Evolutionary conservation across 2,888 invertebrate genomes (phyloP), one percentile per base, ranked within the genome.

Genomic region (Metacarcinus magister): DNA sequence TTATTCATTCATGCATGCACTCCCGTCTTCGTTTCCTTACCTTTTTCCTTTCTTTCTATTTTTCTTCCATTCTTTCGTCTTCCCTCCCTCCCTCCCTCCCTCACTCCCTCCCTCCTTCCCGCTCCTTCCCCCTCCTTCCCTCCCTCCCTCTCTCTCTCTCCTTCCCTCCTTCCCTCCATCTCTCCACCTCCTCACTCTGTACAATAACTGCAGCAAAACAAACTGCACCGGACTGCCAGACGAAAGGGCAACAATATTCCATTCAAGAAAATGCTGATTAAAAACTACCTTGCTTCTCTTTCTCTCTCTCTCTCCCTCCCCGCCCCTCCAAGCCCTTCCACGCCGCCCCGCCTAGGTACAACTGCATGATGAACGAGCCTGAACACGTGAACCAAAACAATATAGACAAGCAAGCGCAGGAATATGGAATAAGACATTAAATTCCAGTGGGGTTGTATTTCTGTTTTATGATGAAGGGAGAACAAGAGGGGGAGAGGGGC

Each of bases 381-480:
- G 28, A 75, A 75, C 75, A 75, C 75, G 75, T 75, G 75, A 75
- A 75, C 75, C 75, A 75, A 75, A 75, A 75, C 75, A 75, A 75
- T 75, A n/a, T 75, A n/a, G 75, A 75, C 75, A 75, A 75, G 75
- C 75, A 75, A 75, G 28, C 75, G 28, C n/a, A 75, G 75, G 75
- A 75, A 75, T 75, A 75, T n/a, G 75, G 75, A 28, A 75, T n/a
- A 75, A 75, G 60, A 60, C 60, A 75, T 75, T 75, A 75, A 75
- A 75, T 75, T 75, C 75, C 75, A 28, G 75, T 28, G 75, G 19
- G 75, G 75, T 8, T 60, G 60, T 60, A 60, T 60, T 60, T 60
- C 60, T 60, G n/a, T 23, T 75, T 75, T 75, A 23, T 75, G n/a
- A 75, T 28, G 28, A 75, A 75, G 75, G 75, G 75, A 75, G 28